A percentile compares a stretch with the other conserved stretches of the same genome.
phyloP scores from a whole-genome alignment of 2,113 vertebrate genomes.

The Triplophysa tibetana region DNA sequence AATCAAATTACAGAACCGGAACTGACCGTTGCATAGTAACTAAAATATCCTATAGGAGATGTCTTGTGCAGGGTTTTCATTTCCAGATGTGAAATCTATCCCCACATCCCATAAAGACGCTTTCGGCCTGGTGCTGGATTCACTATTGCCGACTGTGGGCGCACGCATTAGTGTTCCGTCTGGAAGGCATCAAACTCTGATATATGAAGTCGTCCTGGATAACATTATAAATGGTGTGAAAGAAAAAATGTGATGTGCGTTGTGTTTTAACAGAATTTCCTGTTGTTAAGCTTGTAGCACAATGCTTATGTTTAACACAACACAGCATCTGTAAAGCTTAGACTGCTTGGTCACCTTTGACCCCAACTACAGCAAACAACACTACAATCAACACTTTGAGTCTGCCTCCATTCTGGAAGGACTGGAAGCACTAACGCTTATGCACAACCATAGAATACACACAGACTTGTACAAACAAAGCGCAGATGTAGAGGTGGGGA shows the following conservation, averaged over 20 bases:
- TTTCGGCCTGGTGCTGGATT: conserved; percentile 21
- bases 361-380: neutral
- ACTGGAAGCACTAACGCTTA: neutral
- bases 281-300: neutral
- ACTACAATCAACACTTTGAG: neutral
- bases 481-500: no score
- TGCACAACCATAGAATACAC: neutral
- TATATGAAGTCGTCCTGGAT: conserved; percentile 39
- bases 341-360: conserved; percentile 4
- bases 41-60: neutral
- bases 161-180: conserved; percentile 22
- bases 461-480: no score
- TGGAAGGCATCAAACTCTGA: conserved; percentile 39
- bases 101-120: neutral
- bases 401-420: neutral
- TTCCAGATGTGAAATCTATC: conserved; percentile 32
- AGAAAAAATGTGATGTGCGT: conserved; percentile 29
- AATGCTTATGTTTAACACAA: conserved; percentile 7
- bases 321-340: conserved; percentile 11
- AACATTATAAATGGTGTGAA: conserved; percentile 36
- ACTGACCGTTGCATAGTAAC: neutral
- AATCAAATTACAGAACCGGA: neutral
- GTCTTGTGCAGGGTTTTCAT: conserved; percentile 15
- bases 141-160: conserved; percentile 6
- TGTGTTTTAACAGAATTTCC: neutral